These are phyloP conservation scores for Orthonyx spaldingii DNA, from an alignment of 2,113 vertebrate species.

Conservation along the genomic window DNA sequence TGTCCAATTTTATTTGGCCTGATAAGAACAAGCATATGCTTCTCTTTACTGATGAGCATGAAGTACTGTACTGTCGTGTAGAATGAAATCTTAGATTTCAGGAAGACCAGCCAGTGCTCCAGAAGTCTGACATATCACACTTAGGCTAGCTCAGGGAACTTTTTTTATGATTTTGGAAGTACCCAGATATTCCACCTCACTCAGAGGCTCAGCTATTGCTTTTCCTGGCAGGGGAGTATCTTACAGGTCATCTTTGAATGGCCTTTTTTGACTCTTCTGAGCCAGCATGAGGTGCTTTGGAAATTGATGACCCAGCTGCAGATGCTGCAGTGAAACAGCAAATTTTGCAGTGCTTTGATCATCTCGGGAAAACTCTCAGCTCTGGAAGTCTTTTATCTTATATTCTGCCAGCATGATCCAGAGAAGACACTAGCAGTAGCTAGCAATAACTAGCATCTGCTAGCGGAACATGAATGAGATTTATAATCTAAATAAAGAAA, in stretches of 20 bases:
- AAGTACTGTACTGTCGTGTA: background rate
- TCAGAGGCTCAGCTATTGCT: background rate
- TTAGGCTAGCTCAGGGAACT: background rate
- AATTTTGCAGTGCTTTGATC: slow-evolving; percentile 12
- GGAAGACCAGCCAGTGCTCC: background rate
- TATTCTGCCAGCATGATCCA: background rate
- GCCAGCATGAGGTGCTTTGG: background rate
- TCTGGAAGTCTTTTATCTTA: background rate
- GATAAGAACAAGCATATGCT: background rate
- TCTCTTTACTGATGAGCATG: background rate
- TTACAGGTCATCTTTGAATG: background rate
- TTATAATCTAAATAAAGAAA: background rate
- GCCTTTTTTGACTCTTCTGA: background rate
- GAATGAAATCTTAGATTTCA: background rate
- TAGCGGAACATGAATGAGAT: background rate
- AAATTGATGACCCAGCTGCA: background rate
- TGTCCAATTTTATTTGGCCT: background rate
- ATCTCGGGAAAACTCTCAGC: background rate
- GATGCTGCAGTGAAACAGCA: background rate
- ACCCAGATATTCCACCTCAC: background rate
- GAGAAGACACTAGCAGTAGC: background rate
- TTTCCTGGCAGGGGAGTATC: background rate
- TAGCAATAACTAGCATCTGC: background rate
- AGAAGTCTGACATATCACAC: background rate
- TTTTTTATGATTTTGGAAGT: background rate